Conservation (phyloP, 2,113 vertebrate species). For the Lipotes vexillifer region DNA sequence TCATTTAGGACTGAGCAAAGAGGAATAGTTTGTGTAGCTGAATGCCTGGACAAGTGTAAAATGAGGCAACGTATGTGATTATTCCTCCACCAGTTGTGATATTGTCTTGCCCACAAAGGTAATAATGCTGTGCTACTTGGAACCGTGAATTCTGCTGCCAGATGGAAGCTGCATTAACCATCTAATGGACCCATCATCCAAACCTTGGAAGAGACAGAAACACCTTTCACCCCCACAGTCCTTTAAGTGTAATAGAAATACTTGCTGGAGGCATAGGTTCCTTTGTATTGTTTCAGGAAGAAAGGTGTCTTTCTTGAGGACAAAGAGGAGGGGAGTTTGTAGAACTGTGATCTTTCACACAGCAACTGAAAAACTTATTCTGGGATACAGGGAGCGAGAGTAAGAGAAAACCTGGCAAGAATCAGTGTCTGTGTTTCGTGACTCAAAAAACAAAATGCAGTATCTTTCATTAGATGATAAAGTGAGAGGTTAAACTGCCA, state of each 20-base stretch:
- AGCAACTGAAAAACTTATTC: neutral
- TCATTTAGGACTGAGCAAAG: neutral
- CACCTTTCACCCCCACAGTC: neutral
- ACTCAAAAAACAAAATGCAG: neutral
- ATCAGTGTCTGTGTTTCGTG: neutral
- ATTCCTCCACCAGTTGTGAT: neutral
- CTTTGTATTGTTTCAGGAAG: neutral
- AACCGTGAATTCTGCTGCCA: neutral
- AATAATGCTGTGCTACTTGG: neutral
- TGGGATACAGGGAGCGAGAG: neutral
- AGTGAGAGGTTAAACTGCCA: neutral
- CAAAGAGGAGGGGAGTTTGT: neutral
- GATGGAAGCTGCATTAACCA: neutral
- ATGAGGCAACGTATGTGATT: neutral
- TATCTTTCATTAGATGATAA: neutral
- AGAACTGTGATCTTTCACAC: neutral
- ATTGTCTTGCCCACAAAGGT: neutral
- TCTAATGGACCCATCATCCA: neutral
- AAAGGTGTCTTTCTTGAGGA: neutral
- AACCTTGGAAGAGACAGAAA: neutral
- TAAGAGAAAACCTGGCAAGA: neutral
- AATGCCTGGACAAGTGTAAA: neutral
- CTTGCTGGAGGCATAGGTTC: neutral
- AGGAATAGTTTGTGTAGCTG: neutral
- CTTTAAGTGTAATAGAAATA: neutral